A percentile compares a stretch with the other conserved stretches of the same genome.
phyloP scores from a whole-genome alignment of 2,888 invertebrate genomes.

The Himalopsyche tibetana region DNA sequence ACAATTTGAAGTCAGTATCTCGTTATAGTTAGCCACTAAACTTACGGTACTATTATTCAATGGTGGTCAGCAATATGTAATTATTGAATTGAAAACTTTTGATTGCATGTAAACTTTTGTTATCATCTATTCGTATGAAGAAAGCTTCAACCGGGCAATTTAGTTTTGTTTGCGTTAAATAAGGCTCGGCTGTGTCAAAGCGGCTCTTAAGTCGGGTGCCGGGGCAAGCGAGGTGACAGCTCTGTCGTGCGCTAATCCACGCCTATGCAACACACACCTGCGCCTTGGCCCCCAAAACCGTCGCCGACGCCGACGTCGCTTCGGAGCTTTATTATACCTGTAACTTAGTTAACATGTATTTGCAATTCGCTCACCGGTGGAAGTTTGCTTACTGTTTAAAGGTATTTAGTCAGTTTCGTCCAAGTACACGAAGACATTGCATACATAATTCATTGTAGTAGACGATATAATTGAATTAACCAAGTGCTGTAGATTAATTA shows the following conservation, averaged over 20 bases:
- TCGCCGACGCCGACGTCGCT: constrained; percentile 9
- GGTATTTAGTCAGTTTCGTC: constrained; percentile 21
- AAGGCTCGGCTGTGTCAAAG: constrained; percentile 3
- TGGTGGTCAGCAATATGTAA: too few species aligned
- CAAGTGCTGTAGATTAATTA: too few species aligned
- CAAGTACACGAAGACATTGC: neutral
- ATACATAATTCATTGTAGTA: constrained; percentile 20
- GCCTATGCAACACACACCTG: constrained; percentile 56
- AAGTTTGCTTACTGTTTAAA: constrained; percentile 20
- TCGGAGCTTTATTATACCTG: constrained; percentile 32
- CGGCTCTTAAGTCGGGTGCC: neutral
- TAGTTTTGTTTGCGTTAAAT: neutral
- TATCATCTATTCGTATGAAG: too few species aligned
- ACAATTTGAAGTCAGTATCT: too few species aligned
- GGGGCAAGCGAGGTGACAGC: constrained; percentile 35
- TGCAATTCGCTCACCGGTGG: neutral
- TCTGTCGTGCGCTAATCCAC: constrained; percentile 56
- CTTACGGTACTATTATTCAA: too few species aligned
- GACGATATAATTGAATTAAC: too few species aligned
- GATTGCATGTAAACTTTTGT: too few species aligned
- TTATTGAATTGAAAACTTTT: too few species aligned
- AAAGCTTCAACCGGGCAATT: too few species aligned
- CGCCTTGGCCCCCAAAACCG: constrained; percentile 14
- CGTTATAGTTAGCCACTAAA: too few species aligned
- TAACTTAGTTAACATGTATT: constrained; percentile 38